phyloP scores from a whole-genome alignment of 2,888 invertebrate genomes.

The Stratiomys singularior region DNA sequence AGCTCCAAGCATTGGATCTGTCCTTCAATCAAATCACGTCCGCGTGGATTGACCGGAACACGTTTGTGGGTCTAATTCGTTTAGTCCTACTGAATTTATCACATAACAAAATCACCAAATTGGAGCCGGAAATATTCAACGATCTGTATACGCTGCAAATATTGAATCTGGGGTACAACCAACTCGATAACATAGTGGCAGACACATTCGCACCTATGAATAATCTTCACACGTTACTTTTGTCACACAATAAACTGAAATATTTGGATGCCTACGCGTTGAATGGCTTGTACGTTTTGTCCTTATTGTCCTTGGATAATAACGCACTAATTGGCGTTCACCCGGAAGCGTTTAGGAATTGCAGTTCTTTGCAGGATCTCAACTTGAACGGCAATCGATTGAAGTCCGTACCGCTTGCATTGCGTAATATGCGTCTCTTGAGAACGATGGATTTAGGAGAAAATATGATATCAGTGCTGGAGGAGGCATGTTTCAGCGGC shows the following conservation, averaged over 20 bases:
- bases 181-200: conserved; percentile 83
- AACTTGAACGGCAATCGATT: conserved; percentile 89
- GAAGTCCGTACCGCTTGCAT: conserved; percentile 80
- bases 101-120: conserved; percentile 81
- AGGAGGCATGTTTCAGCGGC: conserved; percentile 83
- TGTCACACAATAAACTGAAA: conserved; percentile 86
- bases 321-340: conserved; percentile 86
- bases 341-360: conserved; percentile 89
- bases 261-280: conserved; percentile 87
- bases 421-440: conserved; percentile 86
- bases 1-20: conserved; percentile 82
- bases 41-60: conserved; percentile 85
- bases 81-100: conserved; percentile 88
- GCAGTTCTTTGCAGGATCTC: conserved; percentile 88
- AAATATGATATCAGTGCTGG: conserved; percentile 84
- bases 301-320: conserved; percentile 85
- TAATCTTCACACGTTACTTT: conserved; percentile 87
- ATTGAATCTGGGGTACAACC: conserved; percentile 85
- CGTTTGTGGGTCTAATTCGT: conserved; percentile 88
- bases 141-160: conserved; percentile 88
- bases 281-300: conserved; percentile 88
- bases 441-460: conserved; percentile 91
- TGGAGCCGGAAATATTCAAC: conserved; percentile 85
- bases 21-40: conserved; percentile 88
- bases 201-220: conserved; percentile 92